phyloP scores from a whole-genome alignment of 2,113 vertebrate species.

The Condylura cristata region DNA sequence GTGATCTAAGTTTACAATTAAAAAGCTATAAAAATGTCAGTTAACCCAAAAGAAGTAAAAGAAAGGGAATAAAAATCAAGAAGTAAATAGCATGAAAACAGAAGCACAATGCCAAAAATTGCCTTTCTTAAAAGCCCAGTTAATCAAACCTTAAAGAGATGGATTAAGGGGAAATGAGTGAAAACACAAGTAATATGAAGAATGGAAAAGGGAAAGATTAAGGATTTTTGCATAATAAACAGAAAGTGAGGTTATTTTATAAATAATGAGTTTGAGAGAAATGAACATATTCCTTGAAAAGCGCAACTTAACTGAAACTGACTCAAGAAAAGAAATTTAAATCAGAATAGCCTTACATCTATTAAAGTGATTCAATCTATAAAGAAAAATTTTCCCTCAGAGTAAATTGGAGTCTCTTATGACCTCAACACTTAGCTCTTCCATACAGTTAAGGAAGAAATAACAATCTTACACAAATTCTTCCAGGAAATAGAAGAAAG shows the following conservation, averaged over 20 bases:
- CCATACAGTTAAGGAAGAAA: constrained; percentile 33
- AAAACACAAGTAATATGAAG: constrained; percentile 25
- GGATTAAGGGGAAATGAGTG: not conserved
- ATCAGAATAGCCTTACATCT: not conserved
- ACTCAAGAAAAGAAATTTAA: constrained; percentile 40
- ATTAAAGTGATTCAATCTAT: constrained; percentile 19
- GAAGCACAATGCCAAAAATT: not conserved
- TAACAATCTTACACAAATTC: constrained; percentile 15
- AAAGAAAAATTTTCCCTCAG: constrained; percentile 44
- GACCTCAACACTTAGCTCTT: constrained; percentile 4
- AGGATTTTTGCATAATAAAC: not conserved
- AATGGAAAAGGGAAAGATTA: not conserved
- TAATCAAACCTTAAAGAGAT: not conserved
- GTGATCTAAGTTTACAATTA: not conserved
- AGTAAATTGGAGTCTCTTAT: constrained; percentile 7
- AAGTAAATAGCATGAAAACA: constrained; percentile 7
- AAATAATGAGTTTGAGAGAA: constrained; percentile 36
- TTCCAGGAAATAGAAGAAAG: constrained; percentile 4
- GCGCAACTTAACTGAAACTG: not conserved
- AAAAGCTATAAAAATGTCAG: not conserved
- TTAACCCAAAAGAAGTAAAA: not conserved
- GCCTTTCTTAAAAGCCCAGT: constrained; percentile 26
- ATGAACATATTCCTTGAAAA: constrained; percentile 3
- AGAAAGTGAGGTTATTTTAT: not conserved
- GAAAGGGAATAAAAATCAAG: constrained; percentile 36